Evolutionary conservation across 1,140 invertebrate species (phyloP).

Genomic region (Lepidurus arcticus): DNA sequence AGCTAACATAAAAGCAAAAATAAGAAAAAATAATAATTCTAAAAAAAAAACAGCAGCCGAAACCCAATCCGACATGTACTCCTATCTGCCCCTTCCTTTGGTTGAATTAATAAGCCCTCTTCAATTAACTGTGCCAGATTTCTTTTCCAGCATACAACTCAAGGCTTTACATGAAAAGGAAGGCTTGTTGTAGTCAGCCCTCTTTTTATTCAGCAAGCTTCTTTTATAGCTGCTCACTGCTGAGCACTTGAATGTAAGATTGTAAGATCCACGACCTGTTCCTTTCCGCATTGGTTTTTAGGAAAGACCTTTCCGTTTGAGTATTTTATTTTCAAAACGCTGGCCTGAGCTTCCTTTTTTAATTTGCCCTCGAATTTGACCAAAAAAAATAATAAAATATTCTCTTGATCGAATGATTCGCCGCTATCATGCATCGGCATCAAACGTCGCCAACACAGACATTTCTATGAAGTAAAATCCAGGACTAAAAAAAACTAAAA

Average conservation of each 20-base stretch:
- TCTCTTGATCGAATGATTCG: not conserved
- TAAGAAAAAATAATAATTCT: not conserved
- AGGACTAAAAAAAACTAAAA: not conserved
- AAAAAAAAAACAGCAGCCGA: not conserved
- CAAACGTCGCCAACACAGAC: not conserved
- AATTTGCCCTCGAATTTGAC: not conserved
- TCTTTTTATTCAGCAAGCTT: not conserved
- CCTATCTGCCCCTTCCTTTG: not conserved
- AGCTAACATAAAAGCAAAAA: not conserved
- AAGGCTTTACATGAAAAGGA: not conserved
- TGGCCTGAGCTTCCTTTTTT: not conserved
- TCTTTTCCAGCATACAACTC: not conserved
- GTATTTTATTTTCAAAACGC: not conserved
- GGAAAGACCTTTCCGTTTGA: not conserved
- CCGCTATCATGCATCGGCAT: slow-evolving; percentile 20
- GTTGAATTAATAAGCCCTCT: slow-evolving; percentile 19
- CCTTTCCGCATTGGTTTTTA: not conserved
- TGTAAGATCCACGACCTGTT: not conserved
- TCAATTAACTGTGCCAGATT: not conserved
- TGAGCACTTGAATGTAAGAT: slow-evolving; percentile 10
- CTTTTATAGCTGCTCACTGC: not conserved
- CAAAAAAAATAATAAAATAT: not conserved
- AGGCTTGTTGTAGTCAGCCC: not conserved
- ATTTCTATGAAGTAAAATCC: not conserved
- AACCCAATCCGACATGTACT: not conserved